phyloP scores from a whole-genome alignment of 1,140 invertebrate genomes.

The Pseudomyrmex concolor region DNA sequence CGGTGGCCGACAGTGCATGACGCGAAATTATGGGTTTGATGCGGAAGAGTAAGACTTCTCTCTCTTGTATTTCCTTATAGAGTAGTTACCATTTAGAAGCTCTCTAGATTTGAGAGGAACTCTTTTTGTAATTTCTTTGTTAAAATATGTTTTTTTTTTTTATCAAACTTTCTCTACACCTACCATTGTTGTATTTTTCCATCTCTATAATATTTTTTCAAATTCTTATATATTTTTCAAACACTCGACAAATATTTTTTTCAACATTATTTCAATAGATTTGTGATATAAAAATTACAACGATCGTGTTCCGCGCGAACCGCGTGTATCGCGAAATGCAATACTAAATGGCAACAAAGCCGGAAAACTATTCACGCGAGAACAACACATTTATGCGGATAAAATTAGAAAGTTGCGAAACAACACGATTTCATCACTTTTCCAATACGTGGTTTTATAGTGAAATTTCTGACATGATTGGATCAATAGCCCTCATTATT shows the following conservation, averaged over 20 bases:
- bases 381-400: conserved; percentile 47
- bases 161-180: too few relatives aligned
- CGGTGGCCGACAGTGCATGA: background rate
- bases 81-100: too few relatives aligned
- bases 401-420: conserved; percentile 35
- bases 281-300: background rate
- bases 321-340: background rate
- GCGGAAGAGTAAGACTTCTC: background rate
- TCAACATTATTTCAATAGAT: background rate
- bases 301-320: background rate
- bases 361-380: conserved; percentile 3
- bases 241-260: background rate
- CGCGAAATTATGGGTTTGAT: background rate
- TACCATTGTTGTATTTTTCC: too few relatives aligned
- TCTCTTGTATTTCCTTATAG: background rate
- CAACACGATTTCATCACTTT: conserved; percentile 29
- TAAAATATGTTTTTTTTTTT: too few relatives aligned
- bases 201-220: too few relatives aligned
- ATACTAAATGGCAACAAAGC: conserved; percentile 25
- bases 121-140: background rate
- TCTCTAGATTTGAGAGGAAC: too few relatives aligned
- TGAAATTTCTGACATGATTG: conserved; percentile 53
- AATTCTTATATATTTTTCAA: background rate
- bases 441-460: background rate
- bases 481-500: conserved; percentile 58